These are phyloP conservation scores for Psittacula echo DNA, from an alignment of 2,797 vertebrate genomes.

Conservation along the genomic window DNA sequence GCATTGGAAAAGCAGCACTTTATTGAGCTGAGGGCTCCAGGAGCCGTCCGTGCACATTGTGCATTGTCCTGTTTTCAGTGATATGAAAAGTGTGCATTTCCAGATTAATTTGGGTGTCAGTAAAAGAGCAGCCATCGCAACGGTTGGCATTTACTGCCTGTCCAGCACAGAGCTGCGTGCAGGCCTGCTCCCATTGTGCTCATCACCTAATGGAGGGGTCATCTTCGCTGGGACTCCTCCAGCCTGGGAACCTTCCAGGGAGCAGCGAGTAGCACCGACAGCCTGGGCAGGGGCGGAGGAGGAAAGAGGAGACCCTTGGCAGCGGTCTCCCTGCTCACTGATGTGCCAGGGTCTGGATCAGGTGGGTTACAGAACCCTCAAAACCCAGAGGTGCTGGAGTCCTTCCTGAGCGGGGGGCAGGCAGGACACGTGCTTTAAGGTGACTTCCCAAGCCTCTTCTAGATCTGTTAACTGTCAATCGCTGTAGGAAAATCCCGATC, in stretches of 20 bases:
- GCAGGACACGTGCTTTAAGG: fast-evolving
- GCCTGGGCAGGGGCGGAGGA: background rate
- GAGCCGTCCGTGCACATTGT: background rate
- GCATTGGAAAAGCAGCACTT: background rate
- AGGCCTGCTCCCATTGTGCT: background rate
- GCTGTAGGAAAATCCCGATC: background rate
- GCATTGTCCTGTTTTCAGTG: background rate
- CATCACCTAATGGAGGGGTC: background rate
- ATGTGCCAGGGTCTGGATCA: background rate
- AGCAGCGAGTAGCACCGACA: fast-evolving
- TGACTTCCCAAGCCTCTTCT: background rate
- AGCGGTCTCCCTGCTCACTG: background rate
- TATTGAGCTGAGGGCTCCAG: background rate
- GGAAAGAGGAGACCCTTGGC: background rate
- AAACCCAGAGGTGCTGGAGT: background rate
- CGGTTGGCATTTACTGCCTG: background rate
- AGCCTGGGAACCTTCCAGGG: background rate
- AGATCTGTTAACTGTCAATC: background rate
- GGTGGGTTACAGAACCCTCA: background rate
- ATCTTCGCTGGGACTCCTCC: background rate
- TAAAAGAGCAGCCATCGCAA: background rate
- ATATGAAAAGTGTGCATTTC: background rate
- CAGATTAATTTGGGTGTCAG: background rate
- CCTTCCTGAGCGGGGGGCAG: fast-evolving
- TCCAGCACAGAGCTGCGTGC: background rate